Evolutionary conservation across 2,888 invertebrate genomes (phyloP).

Genomic region (Eupithecia exiguata): DNA sequence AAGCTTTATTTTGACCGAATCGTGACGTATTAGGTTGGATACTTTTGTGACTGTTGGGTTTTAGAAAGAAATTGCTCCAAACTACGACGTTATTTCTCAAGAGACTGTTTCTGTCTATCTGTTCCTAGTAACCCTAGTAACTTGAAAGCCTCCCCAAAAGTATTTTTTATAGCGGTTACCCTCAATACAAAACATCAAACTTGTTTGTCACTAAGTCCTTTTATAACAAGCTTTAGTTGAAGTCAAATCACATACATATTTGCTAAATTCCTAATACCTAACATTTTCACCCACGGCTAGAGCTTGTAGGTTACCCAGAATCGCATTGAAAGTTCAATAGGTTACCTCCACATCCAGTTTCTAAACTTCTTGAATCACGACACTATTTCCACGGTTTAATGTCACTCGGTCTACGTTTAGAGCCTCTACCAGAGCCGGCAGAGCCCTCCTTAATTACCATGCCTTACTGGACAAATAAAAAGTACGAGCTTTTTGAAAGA

Average conservation of each 20-base stretch:
- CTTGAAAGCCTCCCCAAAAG: background rate
- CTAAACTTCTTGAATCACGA: conserved; percentile 48
- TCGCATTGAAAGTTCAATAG: conserved; percentile 30
- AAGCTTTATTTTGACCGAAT: conserved; percentile 42
- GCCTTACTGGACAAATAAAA: conserved; percentile 66
- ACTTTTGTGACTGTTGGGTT: conserved; percentile 11
- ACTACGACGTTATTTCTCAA: background rate
- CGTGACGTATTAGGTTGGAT: conserved; percentile 19
- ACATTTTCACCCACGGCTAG: conserved; percentile 4
- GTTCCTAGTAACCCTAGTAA: background rate
- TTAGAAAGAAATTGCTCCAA: conserved; percentile 1
- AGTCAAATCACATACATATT: background rate
- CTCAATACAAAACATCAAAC: background rate
- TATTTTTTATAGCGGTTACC: background rate
- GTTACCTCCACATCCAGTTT: conserved; percentile 52
- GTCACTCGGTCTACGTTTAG: conserved; percentile 61
- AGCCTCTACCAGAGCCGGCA: conserved; percentile 58
- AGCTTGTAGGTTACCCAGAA: conserved; percentile 17
- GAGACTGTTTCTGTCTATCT: background rate
- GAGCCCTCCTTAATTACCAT: conserved; percentile 72
- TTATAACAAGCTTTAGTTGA: background rate
- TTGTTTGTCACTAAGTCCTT: background rate
- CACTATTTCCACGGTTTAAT: conserved; percentile 59
- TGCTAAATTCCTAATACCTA: background rate
- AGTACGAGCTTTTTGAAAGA: conserved; percentile 43